Evolutionary conservation across 2,113 vertebrate genomes (phyloP), one percentile per base, ranked within the genome.

Genomic region (Garra rufa): DNA sequence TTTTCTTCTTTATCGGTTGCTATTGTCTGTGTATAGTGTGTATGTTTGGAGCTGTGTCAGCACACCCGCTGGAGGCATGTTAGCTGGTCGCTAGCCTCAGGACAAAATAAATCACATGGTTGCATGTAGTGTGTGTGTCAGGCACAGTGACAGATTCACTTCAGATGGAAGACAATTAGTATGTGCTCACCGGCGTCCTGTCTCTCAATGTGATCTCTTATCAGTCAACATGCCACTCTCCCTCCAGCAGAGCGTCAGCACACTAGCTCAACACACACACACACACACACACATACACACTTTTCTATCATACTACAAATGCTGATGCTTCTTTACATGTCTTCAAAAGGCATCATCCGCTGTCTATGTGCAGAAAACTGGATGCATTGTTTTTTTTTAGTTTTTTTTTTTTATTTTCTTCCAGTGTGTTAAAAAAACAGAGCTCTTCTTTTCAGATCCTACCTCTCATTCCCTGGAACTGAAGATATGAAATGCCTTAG

Each of bases 201-300:
- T 82, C 59, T 34, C 71, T 55, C 83, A 52, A 67, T 6, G 11
- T 73, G 63, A 52, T 83, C 48, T 38, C 81, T 91, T 90, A 92
- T 92, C 91, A 85, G 77, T 92, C 86, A 90, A 76, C 75, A 73
- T 86, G 90, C 75, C 87, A 90, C 73, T 89, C 87, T 86, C 24
- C 52, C 63, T 71, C 85, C 65, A 83, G 43, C 38, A 24, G 85
- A 85, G 71, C 0, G 15, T 26, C 7, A 14, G 65, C 17, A 41
- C 65, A 30, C 34, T 10, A 10, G 61, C 78, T 17, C 69, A 24
- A 71, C 61, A 13, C 26, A 57, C 74, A 52, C 46, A 79, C 34
- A 41, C 76, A 41, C 14, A 41, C 19, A 43, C 19, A 41, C 76
- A 41, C 76, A 43, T 55, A 15, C 55, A 46, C 46, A 30, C 46